Evolutionary conservation across 1,140 invertebrate genomes (phyloP).

Genomic region (Mizuhopecten yessoensis): DNA sequence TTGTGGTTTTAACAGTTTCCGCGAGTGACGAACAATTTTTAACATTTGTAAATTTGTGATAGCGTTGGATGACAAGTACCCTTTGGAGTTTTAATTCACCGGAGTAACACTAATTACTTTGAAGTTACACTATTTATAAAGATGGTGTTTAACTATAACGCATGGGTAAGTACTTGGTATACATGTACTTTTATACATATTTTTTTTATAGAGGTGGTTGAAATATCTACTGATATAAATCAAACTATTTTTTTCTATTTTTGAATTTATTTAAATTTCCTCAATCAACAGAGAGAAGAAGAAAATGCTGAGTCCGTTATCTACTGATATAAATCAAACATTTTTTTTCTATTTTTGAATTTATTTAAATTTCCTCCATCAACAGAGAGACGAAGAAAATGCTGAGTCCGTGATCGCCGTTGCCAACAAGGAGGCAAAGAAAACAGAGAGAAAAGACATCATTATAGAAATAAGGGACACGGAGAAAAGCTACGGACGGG

Average conservation of each 20-base stretch:
- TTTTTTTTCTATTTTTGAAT: too few species aligned
- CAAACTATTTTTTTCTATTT: too few species aligned
- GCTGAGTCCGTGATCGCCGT: background rate
- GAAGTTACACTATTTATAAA: background rate
- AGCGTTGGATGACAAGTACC: background rate
- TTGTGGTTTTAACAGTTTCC: background rate
- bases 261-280: too few species aligned
- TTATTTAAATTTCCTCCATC: too few species aligned
- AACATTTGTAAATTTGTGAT: background rate
- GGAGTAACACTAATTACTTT: background rate
- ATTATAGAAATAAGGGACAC: constrained; percentile 98
- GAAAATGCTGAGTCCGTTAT: background rate
- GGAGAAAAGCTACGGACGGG: constrained; percentile 96
- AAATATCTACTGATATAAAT: too few species aligned
- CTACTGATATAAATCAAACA: background rate
- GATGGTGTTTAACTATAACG: background rate
- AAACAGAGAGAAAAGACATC: constrained; percentile 92
- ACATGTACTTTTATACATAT: too few species aligned
- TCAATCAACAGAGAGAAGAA: background rate
- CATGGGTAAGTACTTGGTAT: background rate
- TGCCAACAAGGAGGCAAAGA: constrained; percentile 6
- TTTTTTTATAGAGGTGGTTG: too few species aligned
- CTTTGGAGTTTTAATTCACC: background rate
- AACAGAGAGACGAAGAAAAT: constrained; percentile 32
- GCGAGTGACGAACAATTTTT: background rate